phyloP scores from a whole-genome alignment of 2,113 vertebrate genomes.

The Chelonoidis abingdonii region DNA sequence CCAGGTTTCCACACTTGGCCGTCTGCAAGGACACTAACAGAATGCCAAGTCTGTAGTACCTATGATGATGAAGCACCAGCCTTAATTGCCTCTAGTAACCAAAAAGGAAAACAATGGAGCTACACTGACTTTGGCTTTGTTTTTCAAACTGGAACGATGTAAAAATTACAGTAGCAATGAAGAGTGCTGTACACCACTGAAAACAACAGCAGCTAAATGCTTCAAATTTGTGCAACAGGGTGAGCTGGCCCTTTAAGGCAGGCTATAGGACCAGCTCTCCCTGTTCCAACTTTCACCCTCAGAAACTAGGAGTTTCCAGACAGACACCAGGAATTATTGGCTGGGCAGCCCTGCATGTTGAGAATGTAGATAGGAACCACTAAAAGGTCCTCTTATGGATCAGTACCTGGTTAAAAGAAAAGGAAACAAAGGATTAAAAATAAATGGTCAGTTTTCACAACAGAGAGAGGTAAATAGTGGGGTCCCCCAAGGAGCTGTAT shows the following conservation, averaged over 20 bases:
- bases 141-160: not conserved
- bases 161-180: not conserved
- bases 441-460: not conserved
- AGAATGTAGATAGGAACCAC: not conserved
- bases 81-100: not conserved
- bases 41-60: accelerated
- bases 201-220: not conserved
- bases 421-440: not conserved
- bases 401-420: not conserved
- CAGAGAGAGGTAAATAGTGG: no score
- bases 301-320: not conserved
- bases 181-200: not conserved
- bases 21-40: accelerated
- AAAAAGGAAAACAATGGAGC: not conserved
- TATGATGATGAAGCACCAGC: not conserved
- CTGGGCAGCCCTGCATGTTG: not conserved
- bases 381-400: not conserved
- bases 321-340: not conserved
- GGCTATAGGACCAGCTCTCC: not conserved
- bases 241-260: not conserved
- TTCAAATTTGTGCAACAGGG: not conserved
- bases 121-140: not conserved
- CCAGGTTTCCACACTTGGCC: not conserved
- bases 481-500: no score
- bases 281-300: not conserved